phyloP scores from a whole-genome alignment of 2,113 vertebrate genomes.

The Sturnira hondurensis region DNA sequence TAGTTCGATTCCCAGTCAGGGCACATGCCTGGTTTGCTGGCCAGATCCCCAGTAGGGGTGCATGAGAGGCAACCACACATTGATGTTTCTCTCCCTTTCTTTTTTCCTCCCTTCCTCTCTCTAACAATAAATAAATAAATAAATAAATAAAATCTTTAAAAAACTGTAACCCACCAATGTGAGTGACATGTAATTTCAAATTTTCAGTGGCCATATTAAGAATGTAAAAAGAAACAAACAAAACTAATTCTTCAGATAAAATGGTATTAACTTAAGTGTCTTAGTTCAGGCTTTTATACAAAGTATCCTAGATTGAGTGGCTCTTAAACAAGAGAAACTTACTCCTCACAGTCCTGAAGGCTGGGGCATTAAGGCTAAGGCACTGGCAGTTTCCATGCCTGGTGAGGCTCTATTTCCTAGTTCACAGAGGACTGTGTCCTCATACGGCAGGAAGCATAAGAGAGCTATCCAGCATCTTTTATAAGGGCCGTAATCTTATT shows the following conservation, averaged over 20 bases:
- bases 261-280: constrained; percentile 2
- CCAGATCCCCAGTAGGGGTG: no score
- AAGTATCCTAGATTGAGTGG: neutral
- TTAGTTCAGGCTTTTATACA: neutral
- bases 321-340: neutral
- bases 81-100: no score
- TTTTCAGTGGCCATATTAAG: neutral
- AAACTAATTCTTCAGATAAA: neutral
- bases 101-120: no score
- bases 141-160: no score
- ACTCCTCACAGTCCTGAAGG: neutral
- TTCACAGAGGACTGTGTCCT: neutral
- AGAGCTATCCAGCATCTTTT: neutral
- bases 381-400: neutral
- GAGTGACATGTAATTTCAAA: neutral
- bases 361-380: neutral
- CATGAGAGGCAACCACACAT: no score
- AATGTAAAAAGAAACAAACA: neutral
- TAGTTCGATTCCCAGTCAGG: no score
- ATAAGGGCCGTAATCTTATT: neutral
- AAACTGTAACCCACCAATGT: neutral
- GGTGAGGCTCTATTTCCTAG: neutral
- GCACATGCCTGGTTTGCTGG: no score
- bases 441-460: neutral
- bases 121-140: no score